Evolutionary conservation across 2,888 invertebrate species (phyloP).

Genomic region (Hipparchia sbordonii): DNA sequence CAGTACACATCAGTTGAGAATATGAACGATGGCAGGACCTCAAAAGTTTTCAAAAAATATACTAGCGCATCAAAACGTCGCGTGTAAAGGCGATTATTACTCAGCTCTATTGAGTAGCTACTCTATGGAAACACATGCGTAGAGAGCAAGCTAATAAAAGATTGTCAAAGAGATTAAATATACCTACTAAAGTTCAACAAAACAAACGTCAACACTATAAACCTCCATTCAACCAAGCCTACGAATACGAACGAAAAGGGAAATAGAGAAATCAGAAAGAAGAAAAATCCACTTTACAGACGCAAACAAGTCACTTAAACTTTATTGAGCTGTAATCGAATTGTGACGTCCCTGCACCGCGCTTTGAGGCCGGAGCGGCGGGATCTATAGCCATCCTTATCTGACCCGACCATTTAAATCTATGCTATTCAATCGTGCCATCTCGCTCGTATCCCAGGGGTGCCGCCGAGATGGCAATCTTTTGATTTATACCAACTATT

Average conservation of each 20-base stretch:
- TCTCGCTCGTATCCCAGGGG: slow-evolving; percentile 82
- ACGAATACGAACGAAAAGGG: slow-evolving; percentile 49
- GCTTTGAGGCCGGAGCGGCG: slow-evolving; percentile 63
- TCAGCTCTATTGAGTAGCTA: no score
- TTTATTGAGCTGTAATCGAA: slow-evolving; percentile 83
- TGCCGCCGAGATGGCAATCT: slow-evolving; percentile 82
- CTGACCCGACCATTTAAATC: slow-evolving; percentile 81
- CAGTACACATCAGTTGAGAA: no score
- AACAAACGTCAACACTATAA: slow-evolving; percentile 21
- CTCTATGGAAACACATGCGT: no score
- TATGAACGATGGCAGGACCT: no score
- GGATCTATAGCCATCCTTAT: slow-evolving; percentile 80
- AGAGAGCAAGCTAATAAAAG: not conserved
- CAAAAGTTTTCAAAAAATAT: no score
- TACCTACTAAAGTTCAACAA: not conserved
- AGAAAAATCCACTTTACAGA: slow-evolving; percentile 81
- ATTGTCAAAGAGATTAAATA: slow-evolving; percentile 9
- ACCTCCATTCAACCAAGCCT: slow-evolving; percentile 30
- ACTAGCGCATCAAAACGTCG: no score
- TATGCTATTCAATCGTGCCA: slow-evolving; percentile 82
- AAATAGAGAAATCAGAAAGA: slow-evolving; percentile 72
- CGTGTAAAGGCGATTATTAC: no score
- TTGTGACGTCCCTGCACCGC: slow-evolving; percentile 79
- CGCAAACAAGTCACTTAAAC: slow-evolving; percentile 83
- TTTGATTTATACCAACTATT: slow-evolving; percentile 84